A percentile compares a stretch with the other conserved stretches of the same genome.
These are phyloP conservation scores for Ploceus nigricollis DNA, from an alignment of 2,113 vertebrate species.

Conservation along the genomic window DNA sequence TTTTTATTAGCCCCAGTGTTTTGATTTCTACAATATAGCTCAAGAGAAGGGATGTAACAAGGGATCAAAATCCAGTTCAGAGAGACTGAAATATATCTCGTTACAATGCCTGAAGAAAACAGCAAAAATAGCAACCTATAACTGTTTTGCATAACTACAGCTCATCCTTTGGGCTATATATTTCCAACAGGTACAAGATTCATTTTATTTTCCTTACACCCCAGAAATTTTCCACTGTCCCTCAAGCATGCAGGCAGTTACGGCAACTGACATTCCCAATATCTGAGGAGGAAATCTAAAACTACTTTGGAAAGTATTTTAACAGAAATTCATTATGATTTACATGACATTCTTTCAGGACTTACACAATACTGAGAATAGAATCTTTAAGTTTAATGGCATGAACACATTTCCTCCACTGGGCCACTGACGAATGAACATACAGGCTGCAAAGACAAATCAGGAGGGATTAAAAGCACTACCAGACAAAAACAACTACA, in stretches of 20 bases:
- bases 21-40: not conserved
- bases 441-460: constrained; percentile 85
- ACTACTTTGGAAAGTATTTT: not conserved
- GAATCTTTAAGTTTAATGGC: constrained; percentile 98
- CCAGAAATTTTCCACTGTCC: not conserved
- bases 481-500: not conserved
- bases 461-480: constrained; percentile 64
- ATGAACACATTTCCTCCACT: constrained; percentile 97
- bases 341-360: constrained; percentile 52
- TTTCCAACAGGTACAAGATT: not conserved
- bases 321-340: not conserved
- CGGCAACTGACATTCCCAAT: not conserved
- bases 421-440: constrained; percentile 95
- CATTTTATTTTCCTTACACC: not conserved
- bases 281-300: not conserved
- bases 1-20: not conserved
- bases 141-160: not conserved
- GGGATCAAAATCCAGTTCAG: not conserved
- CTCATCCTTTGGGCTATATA: not conserved
- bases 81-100: not conserved
- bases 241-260: not conserved
- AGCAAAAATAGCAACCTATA: not conserved
- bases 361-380: constrained; percentile 97
- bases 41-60: not conserved
- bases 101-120: not conserved